phyloP scores from a whole-genome alignment of 2,113 vertebrate species.

The Gila orcuttii region DNA sequence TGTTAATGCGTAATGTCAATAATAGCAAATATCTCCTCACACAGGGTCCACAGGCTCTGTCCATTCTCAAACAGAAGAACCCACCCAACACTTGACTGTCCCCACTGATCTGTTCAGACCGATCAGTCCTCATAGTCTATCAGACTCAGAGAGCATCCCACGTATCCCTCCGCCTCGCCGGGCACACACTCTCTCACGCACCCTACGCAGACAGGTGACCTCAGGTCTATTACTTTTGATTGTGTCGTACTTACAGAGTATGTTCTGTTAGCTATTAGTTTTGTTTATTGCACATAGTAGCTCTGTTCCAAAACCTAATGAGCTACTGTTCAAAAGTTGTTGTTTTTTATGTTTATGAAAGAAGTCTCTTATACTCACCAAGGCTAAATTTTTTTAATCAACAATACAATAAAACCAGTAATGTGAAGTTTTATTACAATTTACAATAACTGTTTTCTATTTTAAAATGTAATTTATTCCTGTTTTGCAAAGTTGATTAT shows the following conservation, averaged over 20 bases:
- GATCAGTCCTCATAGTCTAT: constrained; percentile 76
- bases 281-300: background rate
- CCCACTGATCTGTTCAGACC: constrained; percentile 83
- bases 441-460: background rate
- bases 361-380: too few relatives aligned
- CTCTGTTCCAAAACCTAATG: background rate
- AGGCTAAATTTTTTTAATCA: background rate
- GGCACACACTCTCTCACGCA: constrained; percentile 83
- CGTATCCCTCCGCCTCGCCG: constrained; percentile 79
- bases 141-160: constrained; percentile 79
- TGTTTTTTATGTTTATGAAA: background rate
- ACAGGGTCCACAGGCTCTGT: constrained; percentile 87
- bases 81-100: constrained; percentile 76
- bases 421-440: background rate
- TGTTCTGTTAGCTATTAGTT: background rate
- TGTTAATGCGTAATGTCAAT: background rate
- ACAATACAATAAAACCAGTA: background rate
- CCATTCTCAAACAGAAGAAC: constrained; percentile 82
- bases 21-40: background rate
- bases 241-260: background rate
- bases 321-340: background rate
- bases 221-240: background rate
- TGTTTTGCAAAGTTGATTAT: background rate
- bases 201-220: constrained; percentile 93
- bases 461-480: background rate